A percentile compares a stretch with the other conserved stretches of the same genome.
These are phyloP conservation scores for Theonella swinhoei DNA, from an alignment of 37 sponge, comb jelly and placozoan species.

Conservation along the genomic window DNA sequence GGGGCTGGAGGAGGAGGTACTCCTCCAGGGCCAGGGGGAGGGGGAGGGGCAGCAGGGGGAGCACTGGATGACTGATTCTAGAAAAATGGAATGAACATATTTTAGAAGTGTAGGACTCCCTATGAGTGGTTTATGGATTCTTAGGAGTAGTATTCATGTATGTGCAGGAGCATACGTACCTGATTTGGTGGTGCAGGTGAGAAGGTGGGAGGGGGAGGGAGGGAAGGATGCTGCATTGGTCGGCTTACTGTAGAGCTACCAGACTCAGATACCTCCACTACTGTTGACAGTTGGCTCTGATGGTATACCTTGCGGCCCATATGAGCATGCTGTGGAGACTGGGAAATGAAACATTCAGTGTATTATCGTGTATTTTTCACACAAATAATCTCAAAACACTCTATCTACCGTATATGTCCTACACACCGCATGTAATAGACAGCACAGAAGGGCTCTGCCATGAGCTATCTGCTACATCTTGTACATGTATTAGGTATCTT, in stretches of 20 bases:
- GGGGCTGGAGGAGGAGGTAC: slow-evolving; percentile 73
- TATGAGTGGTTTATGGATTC: not conserved
- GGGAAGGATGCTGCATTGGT: not conserved
- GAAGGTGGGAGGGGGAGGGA: slow-evolving; percentile 28
- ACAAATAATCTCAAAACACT: too few relatives aligned
- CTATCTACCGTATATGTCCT: too few relatives aligned
- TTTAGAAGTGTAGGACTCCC: not conserved
- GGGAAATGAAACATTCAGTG: too few relatives aligned
- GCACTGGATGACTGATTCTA: not conserved
- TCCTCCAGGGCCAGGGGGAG: slow-evolving; percentile 26
- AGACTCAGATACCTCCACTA: slow-evolving; percentile 31
- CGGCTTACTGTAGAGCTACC: slow-evolving; percentile 25
- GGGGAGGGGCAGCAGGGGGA: slow-evolving; percentile 53
- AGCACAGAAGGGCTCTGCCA: too few relatives aligned
- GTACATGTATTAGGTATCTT: not conserved
- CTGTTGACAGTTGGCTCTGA: slow-evolving; percentile 12
- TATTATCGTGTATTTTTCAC: too few relatives aligned
- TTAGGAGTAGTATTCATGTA: too few relatives aligned
- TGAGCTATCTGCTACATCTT: too few relatives aligned
- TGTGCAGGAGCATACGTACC: too few relatives aligned
- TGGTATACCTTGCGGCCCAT: slow-evolving; percentile 19
- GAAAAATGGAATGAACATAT: too few relatives aligned
- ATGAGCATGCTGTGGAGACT: slow-evolving; percentile 21
- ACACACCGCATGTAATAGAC: too few relatives aligned
- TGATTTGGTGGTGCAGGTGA: slow-evolving; percentile 18